These are phyloP conservation scores for Phanerotoma sp. DNA, from an alignment of 2,888 invertebrate genomes.

Conservation along the genomic window DNA sequence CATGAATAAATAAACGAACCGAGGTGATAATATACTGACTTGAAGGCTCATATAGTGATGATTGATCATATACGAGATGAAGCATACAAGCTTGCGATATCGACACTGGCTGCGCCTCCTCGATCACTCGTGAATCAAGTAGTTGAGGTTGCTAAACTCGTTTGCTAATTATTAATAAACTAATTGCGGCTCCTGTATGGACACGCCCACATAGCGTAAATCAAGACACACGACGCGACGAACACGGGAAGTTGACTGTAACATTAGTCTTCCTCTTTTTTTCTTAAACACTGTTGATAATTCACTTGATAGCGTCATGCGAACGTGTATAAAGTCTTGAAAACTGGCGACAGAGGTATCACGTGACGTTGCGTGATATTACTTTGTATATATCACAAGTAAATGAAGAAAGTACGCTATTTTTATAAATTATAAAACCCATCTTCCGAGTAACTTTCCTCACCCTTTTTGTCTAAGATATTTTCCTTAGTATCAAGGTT, in stretches of 20 bases:
- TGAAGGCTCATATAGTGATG: background rate
- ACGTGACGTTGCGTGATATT: background rate
- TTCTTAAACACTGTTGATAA: background rate
- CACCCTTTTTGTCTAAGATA: slow-evolving; percentile 1
- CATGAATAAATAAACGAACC: background rate
- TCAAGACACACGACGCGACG: slow-evolving; percentile 49
- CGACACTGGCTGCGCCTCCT: slow-evolving; percentile 19
- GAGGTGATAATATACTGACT: slow-evolving; percentile 1
- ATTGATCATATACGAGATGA: background rate
- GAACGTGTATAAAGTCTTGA: background rate
- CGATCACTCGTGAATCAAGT: slow-evolving; percentile 30
- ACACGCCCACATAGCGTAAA: slow-evolving; percentile 54
- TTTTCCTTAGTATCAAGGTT: slow-evolving; percentile 40
- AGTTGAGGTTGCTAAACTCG: slow-evolving; percentile 37
- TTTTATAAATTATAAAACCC: background rate
- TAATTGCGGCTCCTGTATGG: slow-evolving; percentile 54
- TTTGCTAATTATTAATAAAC: slow-evolving; percentile 57
- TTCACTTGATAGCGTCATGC: background rate
- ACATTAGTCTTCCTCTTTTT: slow-evolving; percentile 7
- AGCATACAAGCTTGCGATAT: slow-evolving; percentile 2
- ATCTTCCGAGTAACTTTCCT: background rate
- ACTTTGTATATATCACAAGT: too few species aligned
- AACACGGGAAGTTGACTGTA: slow-evolving; percentile 24
- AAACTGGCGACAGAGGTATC: background rate
- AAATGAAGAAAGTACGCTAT: too few species aligned